A percentile compares a stretch with the other conserved stretches of the same genome.
These are phyloP conservation scores for Dioctria rufipes DNA, from an alignment of 2,888 invertebrate genomes.

Conservation along the genomic window DNA sequence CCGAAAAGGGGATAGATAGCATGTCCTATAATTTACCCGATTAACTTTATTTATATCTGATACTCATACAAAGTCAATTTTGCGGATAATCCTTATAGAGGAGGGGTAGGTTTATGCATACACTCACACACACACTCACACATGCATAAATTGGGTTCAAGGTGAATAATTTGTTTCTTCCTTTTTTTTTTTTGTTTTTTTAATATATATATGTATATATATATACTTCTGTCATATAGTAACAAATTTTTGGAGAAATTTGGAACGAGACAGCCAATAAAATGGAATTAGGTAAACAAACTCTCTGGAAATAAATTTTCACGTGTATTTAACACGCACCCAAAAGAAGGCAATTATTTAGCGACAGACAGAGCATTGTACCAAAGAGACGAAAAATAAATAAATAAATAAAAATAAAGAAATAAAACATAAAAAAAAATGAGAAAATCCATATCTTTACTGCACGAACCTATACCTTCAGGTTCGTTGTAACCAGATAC, in stretches of 20 bases:
- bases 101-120: background rate
- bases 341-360: constrained; percentile 41
- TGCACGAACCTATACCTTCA: too few species aligned
- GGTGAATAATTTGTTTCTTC: constrained; percentile 46
- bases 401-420: too few species aligned
- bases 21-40: constrained; percentile 50
- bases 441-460: constrained; percentile 7
- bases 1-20: background rate
- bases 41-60: constrained; percentile 50
- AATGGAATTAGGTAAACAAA: constrained; percentile 50
- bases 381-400: background rate
- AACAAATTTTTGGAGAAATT: constrained; percentile 37
- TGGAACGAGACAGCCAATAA: constrained; percentile 50
- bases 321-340: constrained; percentile 51
- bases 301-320: constrained; percentile 47
- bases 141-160: constrained; percentile 1
- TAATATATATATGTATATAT: too few species aligned
- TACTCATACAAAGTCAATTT: constrained; percentile 53
- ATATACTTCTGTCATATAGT: constrained; percentile 6
- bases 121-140: too few species aligned
- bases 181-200: too few species aligned
- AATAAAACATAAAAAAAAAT: background rate
- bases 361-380: constrained; percentile 30
- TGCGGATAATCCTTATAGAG: constrained; percentile 38
- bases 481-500: too few species aligned